These are phyloP conservation scores for Pygoscelis adeliae DNA, from an alignment of 2,113 vertebrate genomes.

Conservation along the genomic window DNA sequence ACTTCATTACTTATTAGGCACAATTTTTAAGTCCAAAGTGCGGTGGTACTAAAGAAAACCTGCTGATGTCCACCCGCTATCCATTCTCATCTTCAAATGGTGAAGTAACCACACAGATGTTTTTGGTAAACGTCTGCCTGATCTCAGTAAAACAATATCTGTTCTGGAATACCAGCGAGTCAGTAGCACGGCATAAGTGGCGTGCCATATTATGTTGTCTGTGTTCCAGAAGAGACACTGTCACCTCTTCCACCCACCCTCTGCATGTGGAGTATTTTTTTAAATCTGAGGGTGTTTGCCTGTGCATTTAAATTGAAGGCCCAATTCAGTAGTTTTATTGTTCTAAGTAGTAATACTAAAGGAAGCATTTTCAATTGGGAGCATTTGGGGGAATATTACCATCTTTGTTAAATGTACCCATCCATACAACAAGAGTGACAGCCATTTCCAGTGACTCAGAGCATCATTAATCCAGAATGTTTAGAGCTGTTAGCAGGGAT, in stretches of 20 bases:
- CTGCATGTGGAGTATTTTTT: neutral
- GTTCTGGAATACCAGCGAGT: neutral
- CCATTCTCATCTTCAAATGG: neutral
- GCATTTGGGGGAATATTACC: neutral
- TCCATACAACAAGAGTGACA: neutral
- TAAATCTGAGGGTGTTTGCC: neutral
- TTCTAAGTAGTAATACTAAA: neutral
- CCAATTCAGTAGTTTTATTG: constrained; percentile 13
- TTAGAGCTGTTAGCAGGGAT: neutral
- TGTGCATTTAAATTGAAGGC: neutral
- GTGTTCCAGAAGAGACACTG: neutral
- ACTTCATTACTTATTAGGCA: neutral
- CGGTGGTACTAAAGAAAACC: neutral
- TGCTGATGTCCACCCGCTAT: neutral
- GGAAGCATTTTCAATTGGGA: constrained; percentile 1
- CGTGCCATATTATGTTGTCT: neutral
- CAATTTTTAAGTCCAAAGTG: neutral
- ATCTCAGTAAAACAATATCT: neutral
- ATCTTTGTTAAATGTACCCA: neutral
- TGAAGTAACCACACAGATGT: neutral
- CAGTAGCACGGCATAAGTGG: neutral
- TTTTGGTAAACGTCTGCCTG: neutral
- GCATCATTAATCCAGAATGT: neutral
- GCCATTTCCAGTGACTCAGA: neutral
- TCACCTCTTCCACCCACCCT: constrained; percentile 37